A percentile compares a stretch with the other conserved stretches of the same genome.
These are phyloP conservation scores for Lochmaea capreae DNA, from an alignment of 2,888 invertebrate genomes.

Conservation along the genomic window DNA sequence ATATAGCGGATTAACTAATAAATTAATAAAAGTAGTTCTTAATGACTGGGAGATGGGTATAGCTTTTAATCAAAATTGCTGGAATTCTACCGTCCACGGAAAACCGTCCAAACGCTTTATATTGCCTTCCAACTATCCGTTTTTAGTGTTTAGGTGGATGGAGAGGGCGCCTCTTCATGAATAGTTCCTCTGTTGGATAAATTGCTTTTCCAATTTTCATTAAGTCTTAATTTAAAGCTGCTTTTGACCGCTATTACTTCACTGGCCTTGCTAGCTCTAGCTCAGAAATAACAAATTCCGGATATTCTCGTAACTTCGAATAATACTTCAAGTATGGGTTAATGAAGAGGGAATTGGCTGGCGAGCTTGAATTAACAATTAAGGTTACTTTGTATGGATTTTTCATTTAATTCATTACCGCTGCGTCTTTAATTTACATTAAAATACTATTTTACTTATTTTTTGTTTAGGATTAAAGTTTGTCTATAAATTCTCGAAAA, in stretches of 20 bases:
- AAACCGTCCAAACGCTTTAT: conserved; percentile 58
- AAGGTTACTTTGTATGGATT: conserved; percentile 13
- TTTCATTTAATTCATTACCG: conserved; percentile 11
- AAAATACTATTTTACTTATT: neutral
- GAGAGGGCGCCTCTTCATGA: conserved; percentile 44
- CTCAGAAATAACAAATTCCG: conserved; percentile 35
- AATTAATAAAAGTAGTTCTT: neutral
- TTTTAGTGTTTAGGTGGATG: conserved; percentile 41
- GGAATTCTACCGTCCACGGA: conserved; percentile 60
- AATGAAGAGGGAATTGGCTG: conserved; percentile 15
- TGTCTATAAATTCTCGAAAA: no score
- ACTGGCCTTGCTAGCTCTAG: conserved; percentile 21
- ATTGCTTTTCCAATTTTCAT: conserved; percentile 51
- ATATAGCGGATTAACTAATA: neutral
- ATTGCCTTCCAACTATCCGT: conserved; percentile 54
- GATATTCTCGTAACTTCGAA: conserved; percentile 28
- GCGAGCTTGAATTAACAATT: conserved; percentile 12
- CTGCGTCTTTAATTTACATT: conserved; percentile 1
- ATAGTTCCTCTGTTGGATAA: conserved; percentile 49
- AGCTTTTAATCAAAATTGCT: conserved; percentile 63
- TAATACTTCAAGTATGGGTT: conserved; percentile 23
- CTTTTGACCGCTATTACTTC: conserved; percentile 44
- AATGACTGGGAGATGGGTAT: neutral
- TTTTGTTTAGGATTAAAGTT: neutral
- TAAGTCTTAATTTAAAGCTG: conserved; percentile 48